Base-by-base conservation (phyloP, 2,888 invertebrate genomes). In the Nymphalis urticae region DNA sequence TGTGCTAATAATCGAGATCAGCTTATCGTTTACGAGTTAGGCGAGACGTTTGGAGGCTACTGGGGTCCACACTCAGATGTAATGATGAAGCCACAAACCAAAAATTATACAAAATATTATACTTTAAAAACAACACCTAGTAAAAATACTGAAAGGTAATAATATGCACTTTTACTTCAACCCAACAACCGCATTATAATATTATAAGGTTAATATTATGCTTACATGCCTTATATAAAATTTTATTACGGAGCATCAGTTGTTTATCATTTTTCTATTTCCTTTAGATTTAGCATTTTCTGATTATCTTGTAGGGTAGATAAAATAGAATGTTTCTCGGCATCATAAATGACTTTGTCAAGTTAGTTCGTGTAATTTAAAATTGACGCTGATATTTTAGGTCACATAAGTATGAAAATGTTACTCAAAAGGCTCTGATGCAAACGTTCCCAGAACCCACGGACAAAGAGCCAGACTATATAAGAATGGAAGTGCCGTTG, bases 31-130 rank as follows among this genome's bases (percentile, higher is more conserved):
- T 89, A 88, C 61, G 88, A 87, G 66, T 79, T 90, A 73, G 85
- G 86, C 0, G 91, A 91, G 76, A 89, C 88, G 0, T 90, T 87
- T 66, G 90, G 91, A 0, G 90, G 90, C 0, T 92, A 91, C 72
- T 92, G 91, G 92, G 90, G 86, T 0, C 80, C 84, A 1, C 60
- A 89, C 36, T 86, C 88, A 0, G 79, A 86, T n/a, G 70, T 71
- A 16, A 50, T 86, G 48, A 70, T 86, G 59, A 75, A 72, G 16
- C 70, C 71, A 6, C 58, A 74, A 3, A 62, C 72, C 1, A 42
- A 53, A 0, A 75, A 75, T 62, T 61, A 74, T 5, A 73, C 80
- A 2, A 76, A 74, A 42, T 76, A 69, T 48, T 89, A 90, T 70
- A 85, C 85, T 2, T 68, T 85, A 48, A 81, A 80, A 76, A 80